phyloP scores from a whole-genome alignment of 2,797 vertebrate genomes.

The Pantherophis alleghaniensis region DNA sequence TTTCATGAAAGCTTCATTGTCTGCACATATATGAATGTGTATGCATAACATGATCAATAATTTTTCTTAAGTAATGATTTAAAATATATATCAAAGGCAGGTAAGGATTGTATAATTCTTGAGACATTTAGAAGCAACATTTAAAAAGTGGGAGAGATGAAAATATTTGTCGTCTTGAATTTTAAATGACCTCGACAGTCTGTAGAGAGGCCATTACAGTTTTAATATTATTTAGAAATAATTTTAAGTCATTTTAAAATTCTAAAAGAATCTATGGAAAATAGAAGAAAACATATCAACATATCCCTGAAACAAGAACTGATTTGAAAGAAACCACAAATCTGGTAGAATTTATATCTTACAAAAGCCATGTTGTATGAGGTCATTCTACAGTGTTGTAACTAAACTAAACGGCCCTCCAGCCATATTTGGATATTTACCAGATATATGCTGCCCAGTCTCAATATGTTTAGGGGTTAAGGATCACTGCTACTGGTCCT shows the following conservation, averaged over 20 bases:
- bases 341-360: neutral
- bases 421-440: neutral
- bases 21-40: conserved; percentile 11
- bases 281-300: neutral
- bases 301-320: conserved; percentile 50
- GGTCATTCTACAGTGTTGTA: neutral
- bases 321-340: conserved; percentile 15
- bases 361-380: neutral
- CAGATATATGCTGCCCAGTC: neutral
- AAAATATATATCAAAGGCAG: conserved; percentile 4
- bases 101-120: neutral
- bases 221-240: neutral
- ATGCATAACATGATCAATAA: neutral
- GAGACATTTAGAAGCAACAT: neutral
- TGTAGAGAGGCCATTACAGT: neutral
- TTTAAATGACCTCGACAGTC: neutral
- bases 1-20: neutral
- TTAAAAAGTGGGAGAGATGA: accelerated
- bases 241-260: neutral
- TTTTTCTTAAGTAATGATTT: conserved; percentile 7
- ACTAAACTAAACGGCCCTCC: neutral
- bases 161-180: neutral
- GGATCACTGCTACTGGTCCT: too few relatives aligned
- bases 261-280: neutral
- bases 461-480: neutral